Percentiles rank a stretch among this genome's conserved stretches.
phyloP scores from a whole-genome alignment of 2,113 vertebrate genomes.

The Dromaius novaehollandiae region DNA sequence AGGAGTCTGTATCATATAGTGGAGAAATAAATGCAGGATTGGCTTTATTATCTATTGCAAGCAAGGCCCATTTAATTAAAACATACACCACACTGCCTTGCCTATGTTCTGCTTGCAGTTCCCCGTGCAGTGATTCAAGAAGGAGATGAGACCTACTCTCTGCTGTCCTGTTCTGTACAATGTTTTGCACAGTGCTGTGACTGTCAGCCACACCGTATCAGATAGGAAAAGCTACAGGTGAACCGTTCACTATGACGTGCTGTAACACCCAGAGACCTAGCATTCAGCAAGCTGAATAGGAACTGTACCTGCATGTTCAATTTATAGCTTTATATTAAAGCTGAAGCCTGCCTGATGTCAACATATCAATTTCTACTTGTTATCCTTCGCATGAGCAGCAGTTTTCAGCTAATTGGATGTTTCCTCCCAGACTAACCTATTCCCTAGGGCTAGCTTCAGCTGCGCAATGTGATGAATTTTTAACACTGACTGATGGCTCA shows the following conservation, averaged over 20 bases:
- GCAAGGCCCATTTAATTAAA: not conserved
- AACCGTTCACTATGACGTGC: not conserved
- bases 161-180: not conserved
- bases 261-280: not conserved
- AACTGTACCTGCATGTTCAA: constrained; percentile 21
- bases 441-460: constrained; percentile 55
- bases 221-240: not conserved
- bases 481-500: constrained; percentile 57
- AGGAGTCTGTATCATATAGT: not conserved
- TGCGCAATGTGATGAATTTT: constrained; percentile 54
- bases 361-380: constrained; percentile 57
- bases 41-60: not conserved
- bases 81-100: not conserved
- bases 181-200: not conserved
- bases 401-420: constrained; percentile 58
- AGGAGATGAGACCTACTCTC: not conserved
- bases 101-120: not conserved
- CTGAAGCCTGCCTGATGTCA: constrained; percentile 44
- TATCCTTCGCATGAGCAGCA: not conserved
- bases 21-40: not conserved
- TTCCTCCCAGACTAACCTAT: constrained; percentile 53
- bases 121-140: not conserved
- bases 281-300: not conserved
- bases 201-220: not conserved
- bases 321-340: constrained; percentile 38